Evolutionary conservation across 1,140 invertebrate genomes (phyloP).

Genomic region (Sminthurinus signatus): DNA sequence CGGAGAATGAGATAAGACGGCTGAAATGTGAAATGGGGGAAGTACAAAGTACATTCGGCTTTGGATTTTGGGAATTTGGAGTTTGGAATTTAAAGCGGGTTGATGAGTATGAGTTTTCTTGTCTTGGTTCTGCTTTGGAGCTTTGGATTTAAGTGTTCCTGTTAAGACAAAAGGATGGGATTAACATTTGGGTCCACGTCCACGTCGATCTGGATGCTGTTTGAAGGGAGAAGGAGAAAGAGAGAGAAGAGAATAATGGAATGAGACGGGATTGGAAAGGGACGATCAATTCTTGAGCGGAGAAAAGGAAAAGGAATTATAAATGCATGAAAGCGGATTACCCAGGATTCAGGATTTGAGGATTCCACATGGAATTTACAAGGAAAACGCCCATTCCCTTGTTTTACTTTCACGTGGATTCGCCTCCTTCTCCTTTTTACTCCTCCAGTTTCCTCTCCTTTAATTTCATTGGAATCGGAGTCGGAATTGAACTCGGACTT

Average conservation of each 20-base stretch:
- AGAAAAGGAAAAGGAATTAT: conserved; percentile 10
- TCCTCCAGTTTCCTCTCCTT: background rate
- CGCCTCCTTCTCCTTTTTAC: background rate
- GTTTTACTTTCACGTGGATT: background rate
- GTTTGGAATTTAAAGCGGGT: no score
- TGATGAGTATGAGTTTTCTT: no score
- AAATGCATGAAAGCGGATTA: conserved; percentile 33
- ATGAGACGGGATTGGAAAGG: no score
- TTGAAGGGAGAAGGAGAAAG: background rate
- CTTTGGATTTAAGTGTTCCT: no score
- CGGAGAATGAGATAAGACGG: no score
- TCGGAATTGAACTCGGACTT: background rate
- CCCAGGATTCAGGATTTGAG: background rate
- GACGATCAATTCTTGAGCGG: background rate
- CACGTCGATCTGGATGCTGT: no score
- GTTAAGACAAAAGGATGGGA: no score
- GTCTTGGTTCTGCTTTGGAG: no score
- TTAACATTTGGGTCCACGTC: no score
- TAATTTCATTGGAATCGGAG: background rate
- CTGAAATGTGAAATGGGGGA: no score
- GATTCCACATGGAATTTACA: background rate
- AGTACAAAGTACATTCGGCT: no score
- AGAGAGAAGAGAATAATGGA: background rate
- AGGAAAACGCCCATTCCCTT: background rate
- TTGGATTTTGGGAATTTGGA: no score